Base-by-base conservation (phyloP, 2,113 vertebrate species). In the Butastur rufipennis region DNA sequence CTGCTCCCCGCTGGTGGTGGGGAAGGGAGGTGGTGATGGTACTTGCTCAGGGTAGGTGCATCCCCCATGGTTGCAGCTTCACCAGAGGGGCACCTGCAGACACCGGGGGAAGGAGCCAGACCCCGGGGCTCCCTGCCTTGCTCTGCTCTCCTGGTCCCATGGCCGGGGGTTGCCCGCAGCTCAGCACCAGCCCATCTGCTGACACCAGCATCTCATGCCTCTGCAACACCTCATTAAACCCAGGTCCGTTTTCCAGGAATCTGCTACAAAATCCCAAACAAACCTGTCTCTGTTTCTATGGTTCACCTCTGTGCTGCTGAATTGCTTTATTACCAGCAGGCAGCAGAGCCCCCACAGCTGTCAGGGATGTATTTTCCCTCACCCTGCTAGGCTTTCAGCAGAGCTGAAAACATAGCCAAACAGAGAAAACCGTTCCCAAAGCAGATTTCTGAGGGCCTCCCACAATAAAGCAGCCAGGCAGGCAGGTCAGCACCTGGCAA, bases 191-290 rank as follows among this genome's bases (percentile, higher is more conserved):
- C 26, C 34, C 75, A 9, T 26, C 21, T 68, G 42, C 52, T 72
- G 52, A 21, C 26, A 50, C 13, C 26, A 53, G 55, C 13, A 4
- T 10, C 38, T 55, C 26, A 7, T 62, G 32, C 23, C 16, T 56
- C 55, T 75, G 38, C 52, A 59, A 22, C 22, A 77, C 52, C 26
- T 94, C 48, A 23, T 80, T 52, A 88, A 91, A 19, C 50, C 43
- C 43, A 59, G n/a, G 71, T 50, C 45, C 18, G 61, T 92, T 74
- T 94, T 36, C 62, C 21, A 93, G 71, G 66, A 86, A 86, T 65
- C 58, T 80, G 23, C 62, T 77, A 22, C 36, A 79, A 93, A 91
- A 77, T 10, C 29, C 36, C 45, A 61, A 25, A 59, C 12, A 55
- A 92, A 79, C 79, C 48, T 55, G 32, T 50, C 17, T 74, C 34